Evolutionary conservation across 2,888 invertebrate genomes (phyloP), one percentile per base, ranked within the genome.

Genomic region (Aproaerema taeniolella): DNA sequence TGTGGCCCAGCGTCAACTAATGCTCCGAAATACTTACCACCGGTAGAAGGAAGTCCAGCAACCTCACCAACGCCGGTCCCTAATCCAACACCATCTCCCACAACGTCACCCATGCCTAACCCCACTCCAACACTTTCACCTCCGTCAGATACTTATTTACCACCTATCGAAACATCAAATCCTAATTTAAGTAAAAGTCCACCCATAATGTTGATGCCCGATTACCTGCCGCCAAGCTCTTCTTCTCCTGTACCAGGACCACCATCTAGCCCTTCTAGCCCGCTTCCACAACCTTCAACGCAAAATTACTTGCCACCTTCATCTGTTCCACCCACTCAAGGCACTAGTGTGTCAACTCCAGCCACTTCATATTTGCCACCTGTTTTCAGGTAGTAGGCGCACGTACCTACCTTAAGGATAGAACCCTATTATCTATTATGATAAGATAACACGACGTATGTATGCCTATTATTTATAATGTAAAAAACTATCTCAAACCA

Each of bases 11-110:
- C 50, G 12, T 80, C 80, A 9, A 80, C 79, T 12, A 80, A 61
- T 42, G 80, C 77, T 29, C 79, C 79, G 9, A 61, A 61, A 50
- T 83, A 82, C 55, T 65, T 82, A 41, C 82, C 81, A 5, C 82
- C 82, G 2, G 34, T 38, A 12, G 41, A 26, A 11, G 50, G 50
- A 36, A 41, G 38, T 15, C 35, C 35, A 6, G 28, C 35, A 2
- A 14, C 35, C 11, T 13, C 35, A 15, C 28, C 28, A 11, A 33
- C 45, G 10, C 31, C 17, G 11, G 6, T 14, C 4, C 50, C 43
- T 36, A 41, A 49, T 39, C 36, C 32, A 5, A 24, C 32, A 9
- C 30, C 24, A n/a, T 42, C 42, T 38, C 44, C 49, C 13, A 5
- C 26, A n/a, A 2, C 26, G 20, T 4, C 20, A 20, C 20, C 20